Base-by-base conservation (phyloP, 2,113 vertebrate genomes). In the Melanocharis versteri region DNA sequence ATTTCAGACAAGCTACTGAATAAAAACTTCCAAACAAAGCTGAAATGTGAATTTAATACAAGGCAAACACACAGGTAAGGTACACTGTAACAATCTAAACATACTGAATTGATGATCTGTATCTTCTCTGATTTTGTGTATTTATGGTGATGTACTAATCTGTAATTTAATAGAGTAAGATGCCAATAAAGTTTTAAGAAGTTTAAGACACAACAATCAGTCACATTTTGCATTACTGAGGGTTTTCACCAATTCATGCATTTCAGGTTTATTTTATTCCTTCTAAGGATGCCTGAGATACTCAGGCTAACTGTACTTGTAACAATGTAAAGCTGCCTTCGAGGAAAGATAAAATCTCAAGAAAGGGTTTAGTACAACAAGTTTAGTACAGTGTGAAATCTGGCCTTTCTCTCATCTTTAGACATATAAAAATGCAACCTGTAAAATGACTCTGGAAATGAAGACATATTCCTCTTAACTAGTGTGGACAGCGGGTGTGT, bases 401-500 rank as follows among this genome's bases (percentile, higher is more conserved):
- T 44, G 24, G 15, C 7, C 9, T 45, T 95, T 77, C 58, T 66
- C 56, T 51, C 31, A 24, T 70, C 23, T 77, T 66, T 19, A 54
- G 35, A 75, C 6, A 54, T 12, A n/a, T 0, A 65, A 53, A 83
- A 85, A 77, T 44, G 45, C 7, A 72, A 65, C 10, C 57, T 26
- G 66, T 69, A 44, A 85, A 76, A 72, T 1, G 11, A 54, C 35
- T 94, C 51, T 58, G 51, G 39, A 91, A 95, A 58, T 19, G 7
- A 68, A 75, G 24, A 26, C 33, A 2, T 31, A 30, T 58, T 81
- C 16, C 33, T 70, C 35, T 54, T 73, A 57, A 75, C 33, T 26
- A 1, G 7, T 35, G 24, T 23, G 27, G 19, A 28, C 54, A 80
- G n/a, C 0, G 0, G 33, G 10, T 82, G 21, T 24, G 40, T 48